These are phyloP conservation scores for Acronicta leporina DNA, from an alignment of 2,888 invertebrate genomes.

Conservation along the genomic window DNA sequence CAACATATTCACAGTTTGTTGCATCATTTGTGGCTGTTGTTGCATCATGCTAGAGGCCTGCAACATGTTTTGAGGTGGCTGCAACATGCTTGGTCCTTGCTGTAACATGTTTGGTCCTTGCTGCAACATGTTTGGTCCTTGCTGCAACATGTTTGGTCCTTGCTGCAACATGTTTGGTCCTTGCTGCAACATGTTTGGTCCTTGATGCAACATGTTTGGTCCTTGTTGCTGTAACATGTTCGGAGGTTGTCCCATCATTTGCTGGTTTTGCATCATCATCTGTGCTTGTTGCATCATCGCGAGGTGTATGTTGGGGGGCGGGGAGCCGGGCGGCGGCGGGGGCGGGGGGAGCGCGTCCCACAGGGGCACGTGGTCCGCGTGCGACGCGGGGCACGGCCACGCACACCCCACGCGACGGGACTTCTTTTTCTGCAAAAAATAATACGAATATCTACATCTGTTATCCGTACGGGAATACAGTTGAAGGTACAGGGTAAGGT, in stretches of 20 bases:
- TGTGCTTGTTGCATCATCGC: conserved; percentile 9
- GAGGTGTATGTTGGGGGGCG: conserved; percentile 61
- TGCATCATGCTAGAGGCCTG: conserved; percentile 31
- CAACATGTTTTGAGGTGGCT: conserved; percentile 10
- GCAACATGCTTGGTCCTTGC: conserved; percentile 8
- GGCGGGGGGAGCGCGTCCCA: conserved; percentile 87
- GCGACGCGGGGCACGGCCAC: conserved; percentile 83
- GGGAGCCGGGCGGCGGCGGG: conserved; percentile 82
- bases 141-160: not conserved
- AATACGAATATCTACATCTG: too few relatives aligned
- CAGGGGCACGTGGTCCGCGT: conserved; percentile 84
- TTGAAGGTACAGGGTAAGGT: too few relatives aligned
- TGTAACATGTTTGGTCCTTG: conserved; percentile 7
- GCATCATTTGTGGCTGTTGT: conserved; percentile 30
- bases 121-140: not conserved
- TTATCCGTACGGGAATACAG: too few relatives aligned
- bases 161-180: not conserved
- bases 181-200: not conserved
- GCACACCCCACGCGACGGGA: conserved; percentile 76
- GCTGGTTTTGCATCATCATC: conserved; percentile 33
- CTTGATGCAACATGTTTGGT: conserved; percentile 26
- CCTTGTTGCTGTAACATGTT: conserved; percentile 3
- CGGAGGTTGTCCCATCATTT: conserved; percentile 31
- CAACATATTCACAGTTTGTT: conserved; percentile 22
- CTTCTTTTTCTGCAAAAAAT: conserved; percentile 62